These are phyloP conservation scores for Cebidichthys violaceus DNA, from an alignment of 2,113 vertebrate genomes.

Conservation along the genomic window DNA sequence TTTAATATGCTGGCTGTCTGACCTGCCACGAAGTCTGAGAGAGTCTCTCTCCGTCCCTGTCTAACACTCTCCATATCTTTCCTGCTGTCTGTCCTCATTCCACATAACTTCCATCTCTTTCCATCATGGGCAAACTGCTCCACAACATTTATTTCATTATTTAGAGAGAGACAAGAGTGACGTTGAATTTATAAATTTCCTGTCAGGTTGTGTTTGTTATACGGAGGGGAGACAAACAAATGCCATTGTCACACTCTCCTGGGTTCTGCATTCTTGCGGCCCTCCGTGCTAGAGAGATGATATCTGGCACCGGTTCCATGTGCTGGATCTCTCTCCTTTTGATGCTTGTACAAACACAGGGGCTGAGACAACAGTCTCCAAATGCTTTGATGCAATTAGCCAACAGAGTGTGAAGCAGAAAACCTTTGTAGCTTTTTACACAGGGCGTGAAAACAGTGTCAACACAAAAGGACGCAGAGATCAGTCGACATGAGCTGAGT, in stretches of 20 bases:
- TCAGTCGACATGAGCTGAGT: constrained; percentile 64
- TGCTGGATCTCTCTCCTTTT: constrained; percentile 63
- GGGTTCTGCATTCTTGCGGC: constrained; percentile 50
- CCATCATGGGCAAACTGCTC: constrained; percentile 12
- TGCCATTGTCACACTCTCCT: constrained; percentile 56
- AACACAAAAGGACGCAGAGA: constrained; percentile 68
- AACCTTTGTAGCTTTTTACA: constrained; percentile 78
- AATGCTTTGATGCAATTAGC: constrained; percentile 82
- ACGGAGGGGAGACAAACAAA: constrained; percentile 52
- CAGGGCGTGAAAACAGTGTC: constrained; percentile 61
- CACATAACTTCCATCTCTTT: constrained; percentile 17
- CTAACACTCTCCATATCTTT: neutral
- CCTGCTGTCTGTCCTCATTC: neutral
- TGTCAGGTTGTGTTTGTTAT: constrained; percentile 56
- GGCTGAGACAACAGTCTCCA: constrained; percentile 65
- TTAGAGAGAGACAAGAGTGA: constrained; percentile 23
- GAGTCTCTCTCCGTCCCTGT: neutral
- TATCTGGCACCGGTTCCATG: constrained; percentile 68
- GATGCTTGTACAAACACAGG: constrained; percentile 74
- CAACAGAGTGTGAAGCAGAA: constrained; percentile 79
- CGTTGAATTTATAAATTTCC: constrained; percentile 40
- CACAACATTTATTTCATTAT: constrained; percentile 36
- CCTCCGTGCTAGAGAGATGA: constrained; percentile 54
- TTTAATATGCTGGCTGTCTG: constrained; percentile 5
- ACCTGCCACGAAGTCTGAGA: constrained; percentile 17